A percentile compares a stretch with the other conserved stretches of the same genome.
phyloP scores from a whole-genome alignment of 2,113 vertebrate genomes.

The Ctenodactylus gundi region DNA sequence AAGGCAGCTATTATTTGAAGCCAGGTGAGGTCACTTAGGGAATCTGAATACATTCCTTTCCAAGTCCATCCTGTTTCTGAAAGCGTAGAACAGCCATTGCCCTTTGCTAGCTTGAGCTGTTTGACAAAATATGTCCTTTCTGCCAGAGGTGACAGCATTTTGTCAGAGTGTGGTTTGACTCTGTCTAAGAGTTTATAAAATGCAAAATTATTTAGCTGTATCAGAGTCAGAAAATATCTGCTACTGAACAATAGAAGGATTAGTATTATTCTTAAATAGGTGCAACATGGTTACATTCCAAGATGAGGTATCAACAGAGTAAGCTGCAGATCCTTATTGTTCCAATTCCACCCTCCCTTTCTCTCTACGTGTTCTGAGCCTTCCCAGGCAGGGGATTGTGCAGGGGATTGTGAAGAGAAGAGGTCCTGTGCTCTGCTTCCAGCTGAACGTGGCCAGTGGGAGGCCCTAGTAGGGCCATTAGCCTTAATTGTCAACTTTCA shows the following conservation, averaged over 20 bases:
- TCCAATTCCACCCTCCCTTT: not conserved
- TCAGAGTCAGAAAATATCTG: constrained; percentile 10
- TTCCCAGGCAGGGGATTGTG: not conserved
- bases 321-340: not conserved
- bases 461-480: not conserved
- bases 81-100: not conserved
- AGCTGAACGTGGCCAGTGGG: not conserved
- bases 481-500: not conserved
- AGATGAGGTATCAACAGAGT: not conserved
- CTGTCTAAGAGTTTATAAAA: not conserved
- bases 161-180: not conserved
- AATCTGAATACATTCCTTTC: not conserved
- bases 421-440: not conserved
- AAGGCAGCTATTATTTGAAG: constrained; percentile 38
- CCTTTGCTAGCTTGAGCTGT: not conserved
- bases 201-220: not conserved
- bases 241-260: not conserved
- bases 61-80: not conserved
- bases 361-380: not conserved
- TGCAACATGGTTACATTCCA: not conserved
- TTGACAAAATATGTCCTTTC: not conserved
- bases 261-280: not conserved
- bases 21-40: not conserved
- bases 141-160: not conserved
- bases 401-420: not conserved